phyloP scores from a whole-genome alignment of 1,140 invertebrate species.

The Zelostemma sp. region DNA sequence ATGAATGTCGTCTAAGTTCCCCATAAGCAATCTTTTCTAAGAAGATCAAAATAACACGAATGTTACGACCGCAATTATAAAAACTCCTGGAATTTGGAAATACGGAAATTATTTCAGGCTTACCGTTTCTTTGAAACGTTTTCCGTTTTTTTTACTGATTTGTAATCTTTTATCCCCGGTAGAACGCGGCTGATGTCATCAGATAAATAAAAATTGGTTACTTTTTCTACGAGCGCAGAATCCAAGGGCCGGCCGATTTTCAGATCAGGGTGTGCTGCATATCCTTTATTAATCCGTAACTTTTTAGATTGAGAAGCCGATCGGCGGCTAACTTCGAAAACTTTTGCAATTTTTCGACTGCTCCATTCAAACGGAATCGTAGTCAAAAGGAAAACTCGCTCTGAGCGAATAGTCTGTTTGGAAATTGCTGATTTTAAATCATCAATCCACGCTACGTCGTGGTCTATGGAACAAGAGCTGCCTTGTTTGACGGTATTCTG shows the following conservation, averaged over 20 bases:
- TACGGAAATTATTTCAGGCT: no score
- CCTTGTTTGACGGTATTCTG: no score
- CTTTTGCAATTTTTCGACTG: neutral
- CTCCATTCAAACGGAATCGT: conserved; percentile 13
- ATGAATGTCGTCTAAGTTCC: no score
- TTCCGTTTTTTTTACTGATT: conserved; percentile 7
- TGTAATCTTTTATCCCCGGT: conserved; percentile 19
- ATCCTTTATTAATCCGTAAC: conserved; percentile 8
- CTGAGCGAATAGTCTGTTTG: conserved; percentile 4
- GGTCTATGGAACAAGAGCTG: no score
- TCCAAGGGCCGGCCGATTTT: conserved; percentile 10
- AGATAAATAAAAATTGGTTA: conserved; percentile 15
- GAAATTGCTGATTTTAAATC: no score
- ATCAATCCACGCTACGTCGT: no score
- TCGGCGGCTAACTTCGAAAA: conserved; percentile 14
- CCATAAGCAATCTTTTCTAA: no score
- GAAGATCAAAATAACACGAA: no score
- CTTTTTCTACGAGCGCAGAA: neutral
- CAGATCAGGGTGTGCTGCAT: conserved; percentile 3
- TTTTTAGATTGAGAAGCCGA: conserved; percentile 12
- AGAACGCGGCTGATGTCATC: conserved; percentile 10
- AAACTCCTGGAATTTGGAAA: no score
- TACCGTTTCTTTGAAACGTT: neutral
- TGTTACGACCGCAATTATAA: no score
- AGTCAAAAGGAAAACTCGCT: conserved; percentile 21